phyloP scores from a whole-genome alignment of 2,888 invertebrate species.

The Xestia c-nigrum region DNA sequence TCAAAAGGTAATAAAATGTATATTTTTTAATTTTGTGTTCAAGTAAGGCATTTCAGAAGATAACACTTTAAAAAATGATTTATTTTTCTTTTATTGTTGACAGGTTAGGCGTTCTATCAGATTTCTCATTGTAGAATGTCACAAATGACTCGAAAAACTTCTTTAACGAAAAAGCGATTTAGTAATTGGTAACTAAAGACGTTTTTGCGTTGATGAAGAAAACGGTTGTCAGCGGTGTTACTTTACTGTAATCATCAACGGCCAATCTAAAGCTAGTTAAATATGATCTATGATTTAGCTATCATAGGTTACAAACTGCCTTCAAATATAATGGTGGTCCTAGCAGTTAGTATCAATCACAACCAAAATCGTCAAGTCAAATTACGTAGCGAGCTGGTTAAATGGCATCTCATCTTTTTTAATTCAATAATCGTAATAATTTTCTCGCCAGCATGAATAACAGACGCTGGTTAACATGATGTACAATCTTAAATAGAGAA shows the following conservation, averaged over 20 bases:
- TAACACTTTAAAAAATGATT: no score
- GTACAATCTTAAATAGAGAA: no score
- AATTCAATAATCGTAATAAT: neutral
- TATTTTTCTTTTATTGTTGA: no score
- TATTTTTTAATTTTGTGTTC: neutral
- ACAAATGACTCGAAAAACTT: neutral
- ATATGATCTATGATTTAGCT: neutral
- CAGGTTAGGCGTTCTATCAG: no score
- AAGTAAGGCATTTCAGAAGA: neutral
- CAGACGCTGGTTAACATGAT: no score
- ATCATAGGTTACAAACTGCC: neutral
- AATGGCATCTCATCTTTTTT: neutral
- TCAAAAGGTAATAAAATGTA: neutral
- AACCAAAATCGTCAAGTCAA: neutral
- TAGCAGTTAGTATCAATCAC: neutral
- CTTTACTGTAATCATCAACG: neutral
- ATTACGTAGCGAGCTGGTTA: neutral
- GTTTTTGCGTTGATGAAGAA: neutral
- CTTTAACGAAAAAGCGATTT: no score
- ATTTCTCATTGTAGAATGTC: neutral
- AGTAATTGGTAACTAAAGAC: no score
- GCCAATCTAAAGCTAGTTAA: neutral
- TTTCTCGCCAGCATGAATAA: no score
- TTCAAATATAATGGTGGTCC: neutral
- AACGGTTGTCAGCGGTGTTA: neutral